Evolutionary conservation across 2,888 invertebrate genomes (phyloP), one percentile per base, ranked within the genome.

Genomic region (Callosobruchus maculatus): DNA sequence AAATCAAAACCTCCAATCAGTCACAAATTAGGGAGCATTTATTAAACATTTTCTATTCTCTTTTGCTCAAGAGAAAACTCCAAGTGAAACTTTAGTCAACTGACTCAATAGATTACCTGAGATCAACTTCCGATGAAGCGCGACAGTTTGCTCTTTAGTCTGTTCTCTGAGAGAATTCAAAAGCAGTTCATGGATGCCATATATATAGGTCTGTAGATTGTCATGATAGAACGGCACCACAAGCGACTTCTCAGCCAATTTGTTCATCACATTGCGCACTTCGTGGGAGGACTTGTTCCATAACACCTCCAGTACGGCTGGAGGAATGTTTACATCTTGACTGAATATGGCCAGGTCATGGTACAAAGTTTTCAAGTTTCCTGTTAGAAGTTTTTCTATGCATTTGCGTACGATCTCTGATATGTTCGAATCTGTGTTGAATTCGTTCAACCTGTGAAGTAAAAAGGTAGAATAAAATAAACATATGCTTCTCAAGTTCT

Each of bases 151-250:
- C 0, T 88, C 86, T 0, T 86, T 82, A 0, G 82, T 86, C 0
- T 88, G 82, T 72, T 86, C 87, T 4, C 87, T 88, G 80, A 94
- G 85, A 81, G 92, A 93, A 73, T 89, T 89, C 83, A 93, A 88
- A 18, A 93, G 89, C 0, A 94, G 86, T 82, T 93, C 92, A 82
- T 94, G 93, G 70, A 94, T 89, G 76, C 93, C 93, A 81, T 94
- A 94, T 26, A 92, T 88, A 78, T 92, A 92, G 75, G 89, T 90
- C 70, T 89, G 88, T 72, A 90, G 87, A 72, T 90, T 89, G 1
- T 88, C 85, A 77, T 92, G 92, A 83, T 91, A 93, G 72, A 89
- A 89, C 78, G 90, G 90, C 1, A 90, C 90, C 0, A 92, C 90
- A 0, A 94, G 87, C 0, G 93, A 93, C 82, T 93, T 94, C 76